A percentile compares a stretch with the other conserved stretches of the same genome.
Evolutionary conservation across 2,888 invertebrate genomes (phyloP).

Genomic region (Volucella bombylans): DNA sequence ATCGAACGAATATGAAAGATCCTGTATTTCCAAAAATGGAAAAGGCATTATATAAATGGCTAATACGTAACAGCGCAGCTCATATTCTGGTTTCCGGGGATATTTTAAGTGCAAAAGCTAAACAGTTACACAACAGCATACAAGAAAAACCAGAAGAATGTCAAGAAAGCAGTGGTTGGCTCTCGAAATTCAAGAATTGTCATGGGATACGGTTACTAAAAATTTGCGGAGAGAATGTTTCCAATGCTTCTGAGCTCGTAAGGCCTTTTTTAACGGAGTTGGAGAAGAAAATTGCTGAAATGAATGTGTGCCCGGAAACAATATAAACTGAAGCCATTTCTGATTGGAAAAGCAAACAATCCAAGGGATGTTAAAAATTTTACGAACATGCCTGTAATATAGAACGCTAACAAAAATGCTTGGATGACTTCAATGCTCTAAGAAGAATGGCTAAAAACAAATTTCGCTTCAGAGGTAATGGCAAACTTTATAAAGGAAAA

Average conservation of each 20-base stretch:
- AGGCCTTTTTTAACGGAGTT: neutral
- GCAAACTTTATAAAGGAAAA: no score
- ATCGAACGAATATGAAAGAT: no score
- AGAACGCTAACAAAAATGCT: neutral
- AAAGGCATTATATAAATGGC: constrained; percentile 14
- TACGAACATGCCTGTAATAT: neutral
- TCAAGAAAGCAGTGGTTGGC: constrained; percentile 13
- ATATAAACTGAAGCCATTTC: neutral
- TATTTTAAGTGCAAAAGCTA: constrained; percentile 13
- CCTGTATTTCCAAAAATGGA: constrained; percentile 6
- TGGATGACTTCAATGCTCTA: neutral
- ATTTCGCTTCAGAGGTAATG: no score
- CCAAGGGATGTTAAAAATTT: no score
- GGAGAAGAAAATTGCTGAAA: neutral
- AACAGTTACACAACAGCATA: constrained; percentile 14
- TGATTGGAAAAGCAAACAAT: no score
- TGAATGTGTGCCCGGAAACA: neutral
- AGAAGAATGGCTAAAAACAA: neutral
- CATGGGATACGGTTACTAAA: neutral
- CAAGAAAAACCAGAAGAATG: constrained; percentile 21
- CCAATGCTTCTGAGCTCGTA: constrained; percentile 15
- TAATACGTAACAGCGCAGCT: constrained; percentile 5
- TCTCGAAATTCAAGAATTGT: neutral
- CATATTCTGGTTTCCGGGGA: neutral
- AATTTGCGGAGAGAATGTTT: constrained; percentile 1